Conservation (phyloP, 2,113 vertebrate species). For the Pachycephala philippinensis region DNA sequence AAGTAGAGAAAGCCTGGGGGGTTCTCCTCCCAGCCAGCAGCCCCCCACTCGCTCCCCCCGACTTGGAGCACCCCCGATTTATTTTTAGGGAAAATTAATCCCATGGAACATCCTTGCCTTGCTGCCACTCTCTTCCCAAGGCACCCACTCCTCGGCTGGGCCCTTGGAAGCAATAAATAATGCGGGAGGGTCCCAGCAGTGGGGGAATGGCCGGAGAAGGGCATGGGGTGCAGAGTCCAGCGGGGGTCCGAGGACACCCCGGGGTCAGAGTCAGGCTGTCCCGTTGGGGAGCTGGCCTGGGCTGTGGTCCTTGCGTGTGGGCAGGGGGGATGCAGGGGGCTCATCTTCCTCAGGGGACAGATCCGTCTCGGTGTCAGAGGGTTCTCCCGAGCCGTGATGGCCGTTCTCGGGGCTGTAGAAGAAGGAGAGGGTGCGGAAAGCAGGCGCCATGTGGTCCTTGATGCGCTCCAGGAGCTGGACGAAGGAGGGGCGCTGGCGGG, state of each 20-base stretch:
- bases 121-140: neutral
- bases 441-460: constrained; percentile 58
- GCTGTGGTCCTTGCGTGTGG: neutral
- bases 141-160: neutral
- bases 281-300: constrained; percentile 25
- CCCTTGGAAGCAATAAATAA: constrained; percentile 25
- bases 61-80: neutral
- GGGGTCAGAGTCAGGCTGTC: neutral
- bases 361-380: neutral
- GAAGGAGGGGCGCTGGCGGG: constrained; percentile 74
- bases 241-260: neutral
- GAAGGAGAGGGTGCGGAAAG: constrained; percentile 75
- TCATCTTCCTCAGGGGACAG: neutral
- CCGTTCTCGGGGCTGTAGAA: constrained; percentile 61
- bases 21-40: neutral
- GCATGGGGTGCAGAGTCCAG: neutral
- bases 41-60: accelerated
- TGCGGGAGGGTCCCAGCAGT: accelerated
- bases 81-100: neutral
- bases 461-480: constrained; percentile 74
- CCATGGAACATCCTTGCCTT: neutral
- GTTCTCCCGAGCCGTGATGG: neutral
- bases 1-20: neutral
- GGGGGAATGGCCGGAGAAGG: neutral
- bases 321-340: neutral